These are phyloP conservation scores for Eugnorisma glareosa DNA, from an alignment of 2,888 invertebrate genomes.

Conservation along the genomic window DNA sequence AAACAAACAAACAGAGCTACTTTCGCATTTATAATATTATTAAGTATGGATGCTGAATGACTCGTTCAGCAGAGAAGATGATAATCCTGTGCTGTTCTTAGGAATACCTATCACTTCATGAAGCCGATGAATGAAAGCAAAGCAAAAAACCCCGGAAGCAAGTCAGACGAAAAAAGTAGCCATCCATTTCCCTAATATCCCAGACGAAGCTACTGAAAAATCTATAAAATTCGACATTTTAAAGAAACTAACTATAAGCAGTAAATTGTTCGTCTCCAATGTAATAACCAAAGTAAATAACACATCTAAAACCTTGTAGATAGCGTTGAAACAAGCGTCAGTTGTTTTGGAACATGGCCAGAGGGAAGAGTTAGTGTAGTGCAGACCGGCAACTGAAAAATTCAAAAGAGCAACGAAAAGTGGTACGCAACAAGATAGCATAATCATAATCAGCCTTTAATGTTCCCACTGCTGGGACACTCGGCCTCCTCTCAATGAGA, in stretches of 20 bases:
- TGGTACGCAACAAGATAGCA: no score
- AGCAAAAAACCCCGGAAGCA: not conserved
- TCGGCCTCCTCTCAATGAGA: no score
- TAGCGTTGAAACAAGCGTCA: conserved; percentile 62
- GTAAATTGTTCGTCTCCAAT: conserved; percentile 26
- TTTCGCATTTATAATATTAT: no score
- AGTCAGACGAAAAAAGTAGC: not conserved
- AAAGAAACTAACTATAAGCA: conserved; percentile 28
- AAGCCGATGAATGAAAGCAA: conserved; percentile 9
- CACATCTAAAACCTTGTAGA: conserved; percentile 62
- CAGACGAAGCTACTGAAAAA: not conserved
- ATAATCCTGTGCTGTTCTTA: not conserved
- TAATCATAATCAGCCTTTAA: no score
- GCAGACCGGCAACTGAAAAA: conserved; percentile 47
- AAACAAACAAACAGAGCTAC: no score
- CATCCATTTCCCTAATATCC: not conserved
- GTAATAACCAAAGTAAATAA: conserved; percentile 61
- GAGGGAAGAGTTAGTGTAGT: conserved; percentile 45
- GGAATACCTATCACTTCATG: not conserved
- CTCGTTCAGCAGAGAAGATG: not conserved
- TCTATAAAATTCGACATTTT: not conserved
- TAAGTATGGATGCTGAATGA: not conserved
- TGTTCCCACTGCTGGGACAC: no score
- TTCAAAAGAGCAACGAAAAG: conserved; percentile 16
- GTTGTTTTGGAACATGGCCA: conserved; percentile 68